Percentiles rank a stretch among this genome's conserved stretches.
Evolutionary conservation across 2,888 invertebrate species (phyloP).

Genomic region (Therioaphis trifolii): DNA sequence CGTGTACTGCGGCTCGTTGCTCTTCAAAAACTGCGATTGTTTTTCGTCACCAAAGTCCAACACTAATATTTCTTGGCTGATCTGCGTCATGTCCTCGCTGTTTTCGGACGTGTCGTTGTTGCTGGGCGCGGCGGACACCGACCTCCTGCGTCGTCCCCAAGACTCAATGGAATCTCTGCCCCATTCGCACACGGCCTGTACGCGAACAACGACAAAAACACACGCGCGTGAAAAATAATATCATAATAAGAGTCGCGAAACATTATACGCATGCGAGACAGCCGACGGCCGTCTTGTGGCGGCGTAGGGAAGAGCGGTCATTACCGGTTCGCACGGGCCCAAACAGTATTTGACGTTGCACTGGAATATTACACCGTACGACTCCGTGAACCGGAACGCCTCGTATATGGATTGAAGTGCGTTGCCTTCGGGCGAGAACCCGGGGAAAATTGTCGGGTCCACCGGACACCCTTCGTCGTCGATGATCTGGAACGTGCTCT

Average conservation of each 20-base stretch:
- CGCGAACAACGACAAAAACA: constrained; percentile 66
- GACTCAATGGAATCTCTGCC: constrained; percentile 90
- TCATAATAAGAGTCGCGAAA: not conserved
- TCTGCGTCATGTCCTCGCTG: constrained; percentile 85
- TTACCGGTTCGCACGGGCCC: constrained; percentile 92
- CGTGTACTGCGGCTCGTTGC: constrained; percentile 77
- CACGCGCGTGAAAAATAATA: constrained; percentile 6
- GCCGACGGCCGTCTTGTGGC: not conserved
- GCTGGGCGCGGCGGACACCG: constrained; percentile 72
- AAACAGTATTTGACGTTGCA: constrained; percentile 96
- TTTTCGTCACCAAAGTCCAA: constrained; percentile 92
- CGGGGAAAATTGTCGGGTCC: constrained; percentile 93
- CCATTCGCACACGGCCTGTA: constrained; percentile 91
- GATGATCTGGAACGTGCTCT: constrained; percentile 95
- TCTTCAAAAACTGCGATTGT: constrained; percentile 82
- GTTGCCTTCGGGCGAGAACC: constrained; percentile 89
- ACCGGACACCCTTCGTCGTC: constrained; percentile 96
- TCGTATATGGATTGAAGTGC: constrained; percentile 92
- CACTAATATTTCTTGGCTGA: constrained; percentile 93
- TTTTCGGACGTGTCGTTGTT: constrained; percentile 73
- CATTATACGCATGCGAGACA: not conserved
- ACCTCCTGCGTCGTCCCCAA: constrained; percentile 90
- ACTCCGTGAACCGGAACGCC: constrained; percentile 95
- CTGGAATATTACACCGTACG: constrained; percentile 96
- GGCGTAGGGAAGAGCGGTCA: constrained; percentile 66